phyloP scores from a whole-genome alignment of 2,113 vertebrate genomes.

The Menura novaehollandiae region DNA sequence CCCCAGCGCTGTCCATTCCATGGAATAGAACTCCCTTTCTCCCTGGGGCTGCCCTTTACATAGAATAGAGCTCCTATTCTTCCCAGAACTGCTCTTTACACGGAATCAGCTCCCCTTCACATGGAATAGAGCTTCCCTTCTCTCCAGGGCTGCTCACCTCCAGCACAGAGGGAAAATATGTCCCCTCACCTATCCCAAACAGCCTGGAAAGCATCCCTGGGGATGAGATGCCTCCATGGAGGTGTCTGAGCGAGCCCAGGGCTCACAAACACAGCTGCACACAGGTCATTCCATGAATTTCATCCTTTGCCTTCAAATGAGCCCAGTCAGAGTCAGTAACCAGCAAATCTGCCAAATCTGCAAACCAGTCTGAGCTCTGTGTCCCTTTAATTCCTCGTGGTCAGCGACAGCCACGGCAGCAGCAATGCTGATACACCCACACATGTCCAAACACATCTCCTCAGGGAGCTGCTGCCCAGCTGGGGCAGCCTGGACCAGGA shows the following conservation, averaged over 20 bases:
- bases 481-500: neutral
- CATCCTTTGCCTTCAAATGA: neutral
- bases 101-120: neutral
- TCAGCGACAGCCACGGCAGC: neutral
- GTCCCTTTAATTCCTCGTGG: neutral
- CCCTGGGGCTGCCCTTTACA: neutral
- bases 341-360: neutral
- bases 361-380: neutral
- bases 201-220: neutral
- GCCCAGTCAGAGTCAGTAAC: neutral
- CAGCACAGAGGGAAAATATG: accelerated
- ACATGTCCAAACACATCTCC: neutral
- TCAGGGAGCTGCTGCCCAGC: neutral
- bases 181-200: neutral
- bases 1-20: neutral
- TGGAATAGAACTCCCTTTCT: neutral
- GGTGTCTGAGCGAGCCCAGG: neutral
- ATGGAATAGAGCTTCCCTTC: too few relatives aligned
- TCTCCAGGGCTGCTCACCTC: neutral
- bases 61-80: neutral
- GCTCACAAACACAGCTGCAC: neutral
- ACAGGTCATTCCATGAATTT: neutral
- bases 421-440: neutral
- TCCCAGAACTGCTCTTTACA: neutral
- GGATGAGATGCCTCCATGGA: neutral